These are phyloP conservation scores for Acropora yongei DNA, from an alignment of 64 coral and sea anemone genomes.

Conservation along the genomic window DNA sequence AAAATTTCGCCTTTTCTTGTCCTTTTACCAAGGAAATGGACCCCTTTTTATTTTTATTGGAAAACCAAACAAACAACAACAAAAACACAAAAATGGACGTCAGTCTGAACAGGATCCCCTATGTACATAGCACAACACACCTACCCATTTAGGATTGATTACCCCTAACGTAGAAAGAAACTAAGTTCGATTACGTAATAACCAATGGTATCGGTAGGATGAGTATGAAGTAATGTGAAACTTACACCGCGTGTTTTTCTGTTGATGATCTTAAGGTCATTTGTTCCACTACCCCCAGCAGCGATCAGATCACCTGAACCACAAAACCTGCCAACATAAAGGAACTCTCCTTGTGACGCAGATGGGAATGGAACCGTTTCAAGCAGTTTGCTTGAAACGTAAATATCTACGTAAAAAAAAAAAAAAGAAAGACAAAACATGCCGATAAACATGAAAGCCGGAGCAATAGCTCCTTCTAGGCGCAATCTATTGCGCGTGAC, in stretches of 20 bases:
- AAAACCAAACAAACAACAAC: no score
- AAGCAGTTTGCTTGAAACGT: slow-evolving; percentile 74
- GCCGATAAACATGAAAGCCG: neutral
- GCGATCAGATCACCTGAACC: slow-evolving; percentile 67
- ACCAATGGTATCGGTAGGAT: neutral
- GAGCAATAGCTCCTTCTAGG: no score
- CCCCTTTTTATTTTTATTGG: no score
- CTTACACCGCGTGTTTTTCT: slow-evolving; percentile 73
- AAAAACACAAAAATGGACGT: no score
- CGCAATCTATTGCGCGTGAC: no score
- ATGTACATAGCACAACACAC: no score
- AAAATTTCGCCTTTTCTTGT: no score
- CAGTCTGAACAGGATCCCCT: no score
- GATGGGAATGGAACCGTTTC: slow-evolving; percentile 88
- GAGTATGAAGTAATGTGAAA: neutral
- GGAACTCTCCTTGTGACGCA: slow-evolving; percentile 78
- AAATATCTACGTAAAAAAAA: slow-evolving; percentile 62
- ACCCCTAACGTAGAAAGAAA: no score
- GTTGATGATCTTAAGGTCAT: slow-evolving; percentile 88
- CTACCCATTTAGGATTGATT: no score
- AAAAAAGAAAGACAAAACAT: neutral
- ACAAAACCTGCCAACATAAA: slow-evolving; percentile 85
- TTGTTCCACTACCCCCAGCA: slow-evolving; percentile 94
- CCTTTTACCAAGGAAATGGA: no score
- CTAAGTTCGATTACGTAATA: no score